Conservation (phyloP, 2,888 invertebrate species). For the Lithophane semibrunnea region DNA sequence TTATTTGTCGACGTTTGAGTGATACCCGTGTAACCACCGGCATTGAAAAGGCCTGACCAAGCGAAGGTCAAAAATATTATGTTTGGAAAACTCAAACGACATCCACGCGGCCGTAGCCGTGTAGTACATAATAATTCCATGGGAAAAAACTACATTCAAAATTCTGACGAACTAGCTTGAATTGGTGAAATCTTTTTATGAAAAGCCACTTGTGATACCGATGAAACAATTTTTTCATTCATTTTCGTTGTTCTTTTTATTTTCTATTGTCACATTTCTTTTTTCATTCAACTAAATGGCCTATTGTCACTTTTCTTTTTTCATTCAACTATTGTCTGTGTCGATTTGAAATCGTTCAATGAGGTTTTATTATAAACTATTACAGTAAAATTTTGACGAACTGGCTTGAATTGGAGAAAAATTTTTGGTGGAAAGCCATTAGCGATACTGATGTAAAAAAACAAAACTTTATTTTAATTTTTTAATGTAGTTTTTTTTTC, state of each 20-base stretch:
- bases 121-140: not conserved
- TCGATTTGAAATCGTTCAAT: not conserved
- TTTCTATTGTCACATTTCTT: too few relatives aligned
- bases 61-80: not conserved
- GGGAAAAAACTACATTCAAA: not conserved
- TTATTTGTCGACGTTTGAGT: constrained; percentile 25
- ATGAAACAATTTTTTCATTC: not conserved
- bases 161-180: not conserved
- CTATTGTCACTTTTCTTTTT: not conserved
- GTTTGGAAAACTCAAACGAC: not conserved
- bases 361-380: not conserved
- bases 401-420: too few relatives aligned
- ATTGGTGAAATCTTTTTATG: not conserved
- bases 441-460: too few relatives aligned
- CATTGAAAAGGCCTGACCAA: constrained; percentile 1
- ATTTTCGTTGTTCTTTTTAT: not conserved
- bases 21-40: constrained; percentile 5
- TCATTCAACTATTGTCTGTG: not conserved
- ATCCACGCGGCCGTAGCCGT: too few relatives aligned
- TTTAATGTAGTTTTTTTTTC: too few relatives aligned
- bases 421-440: too few relatives aligned
- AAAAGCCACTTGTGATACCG: not conserved
- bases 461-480: too few relatives aligned
- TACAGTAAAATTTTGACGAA: too few relatives aligned
- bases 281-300: not conserved